phyloP scores from a whole-genome alignment of 2,113 vertebrate species.

The Motacilla tschutschensis region DNA sequence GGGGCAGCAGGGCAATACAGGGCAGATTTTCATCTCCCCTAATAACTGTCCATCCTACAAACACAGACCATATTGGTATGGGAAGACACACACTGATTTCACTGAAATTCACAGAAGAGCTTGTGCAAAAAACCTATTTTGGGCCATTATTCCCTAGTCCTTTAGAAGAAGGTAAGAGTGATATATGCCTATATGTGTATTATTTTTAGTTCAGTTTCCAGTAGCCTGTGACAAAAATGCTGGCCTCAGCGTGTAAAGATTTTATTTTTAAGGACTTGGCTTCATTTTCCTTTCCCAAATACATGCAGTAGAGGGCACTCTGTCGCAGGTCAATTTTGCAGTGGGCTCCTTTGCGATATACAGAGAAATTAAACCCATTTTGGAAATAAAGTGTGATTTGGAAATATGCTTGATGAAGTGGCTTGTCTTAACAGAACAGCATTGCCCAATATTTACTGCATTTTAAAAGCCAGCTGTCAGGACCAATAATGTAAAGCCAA shows the following conservation, averaged over 20 bases:
- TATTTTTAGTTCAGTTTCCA: not conserved
- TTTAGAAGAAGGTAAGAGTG: not conserved
- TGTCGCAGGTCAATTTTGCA: constrained; percentile 62
- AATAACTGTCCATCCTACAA: not conserved
- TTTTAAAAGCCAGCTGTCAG: constrained; percentile 58
- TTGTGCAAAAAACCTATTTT: not conserved
- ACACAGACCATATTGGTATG: not conserved
- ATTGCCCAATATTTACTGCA: constrained; percentile 32
- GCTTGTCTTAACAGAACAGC: not conserved
- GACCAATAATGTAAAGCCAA: constrained; percentile 1
- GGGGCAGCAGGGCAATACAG: not conserved
- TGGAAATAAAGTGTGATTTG: constrained; percentile 28
- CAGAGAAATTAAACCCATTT: constrained; percentile 23
- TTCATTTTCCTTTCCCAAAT: constrained; percentile 43
- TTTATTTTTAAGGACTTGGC: not conserved
- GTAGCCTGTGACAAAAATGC: not conserved
- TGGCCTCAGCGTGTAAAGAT: not conserved
- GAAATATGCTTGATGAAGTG: constrained; percentile 46
- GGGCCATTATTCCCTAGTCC: not conserved
- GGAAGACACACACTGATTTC: not conserved
- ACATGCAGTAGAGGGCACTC: constrained; percentile 71
- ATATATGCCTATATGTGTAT: not conserved
- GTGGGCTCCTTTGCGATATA: not conserved
- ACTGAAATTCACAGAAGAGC: not conserved
- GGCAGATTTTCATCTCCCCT: not conserved